Conservation (phyloP, 2,797 vertebrate genomes). For the Phaenicophaeus curvirostris region DNA sequence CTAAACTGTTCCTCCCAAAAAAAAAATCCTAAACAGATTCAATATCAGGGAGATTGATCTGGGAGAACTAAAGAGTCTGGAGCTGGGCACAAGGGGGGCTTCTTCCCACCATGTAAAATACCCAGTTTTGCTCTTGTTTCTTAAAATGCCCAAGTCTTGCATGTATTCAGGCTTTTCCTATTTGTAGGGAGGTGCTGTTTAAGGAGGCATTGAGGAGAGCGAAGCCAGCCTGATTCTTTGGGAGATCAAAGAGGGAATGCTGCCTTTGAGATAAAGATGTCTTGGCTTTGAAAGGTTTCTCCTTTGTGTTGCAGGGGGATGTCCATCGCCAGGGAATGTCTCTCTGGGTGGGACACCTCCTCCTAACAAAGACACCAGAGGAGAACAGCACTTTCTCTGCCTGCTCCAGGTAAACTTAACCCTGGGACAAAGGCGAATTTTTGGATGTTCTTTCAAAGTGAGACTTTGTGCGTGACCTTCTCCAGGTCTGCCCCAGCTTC, state of each 20-base stretch:
- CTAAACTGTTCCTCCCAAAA: not conserved
- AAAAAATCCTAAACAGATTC: not conserved
- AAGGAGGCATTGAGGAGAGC: not conserved
- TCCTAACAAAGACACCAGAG: not conserved
- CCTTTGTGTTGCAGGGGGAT: not conserved
- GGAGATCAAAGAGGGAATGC: constrained; percentile 37
- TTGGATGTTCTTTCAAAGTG: not conserved
- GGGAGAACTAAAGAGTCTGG: not conserved
- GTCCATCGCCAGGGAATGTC: rapidly evolving
- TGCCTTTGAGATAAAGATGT: constrained; percentile 51
- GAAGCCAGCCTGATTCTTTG: not conserved
- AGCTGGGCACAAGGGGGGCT: not conserved
- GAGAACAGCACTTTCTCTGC: not conserved
- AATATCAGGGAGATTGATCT: not conserved
- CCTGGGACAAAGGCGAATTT: rapidly evolving
- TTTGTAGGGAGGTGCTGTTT: not conserved
- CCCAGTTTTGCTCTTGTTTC: not conserved
- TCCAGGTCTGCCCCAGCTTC: rapidly evolving
- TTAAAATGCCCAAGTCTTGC: not conserved
- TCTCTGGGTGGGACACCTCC: not conserved
- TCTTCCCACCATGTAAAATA: not conserved
- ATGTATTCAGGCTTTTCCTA: not conserved
- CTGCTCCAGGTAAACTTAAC: not conserved
- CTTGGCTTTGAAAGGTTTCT: constrained; percentile 24
- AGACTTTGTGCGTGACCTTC: not conserved